Base-by-base conservation (phyloP, 2,113 vertebrate genomes). In the Ammodytes dubius region DNA sequence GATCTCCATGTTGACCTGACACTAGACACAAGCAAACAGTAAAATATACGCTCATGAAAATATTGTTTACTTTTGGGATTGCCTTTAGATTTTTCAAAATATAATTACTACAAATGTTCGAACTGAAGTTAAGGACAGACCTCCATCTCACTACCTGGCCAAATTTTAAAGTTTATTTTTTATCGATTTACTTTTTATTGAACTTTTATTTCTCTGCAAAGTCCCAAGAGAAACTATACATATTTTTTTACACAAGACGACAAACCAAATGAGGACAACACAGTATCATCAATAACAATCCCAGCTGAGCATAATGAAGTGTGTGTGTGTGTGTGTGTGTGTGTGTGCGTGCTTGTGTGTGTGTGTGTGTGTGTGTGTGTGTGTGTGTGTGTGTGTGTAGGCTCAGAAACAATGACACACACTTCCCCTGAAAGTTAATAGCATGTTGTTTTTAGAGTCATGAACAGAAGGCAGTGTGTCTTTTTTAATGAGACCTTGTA, bases 401-500 rank as follows among this genome's bases (percentile, higher is more conserved):
- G 54, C 67, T 82, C 53, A 50, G 73, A 75, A 45, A 54, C 80
- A 54, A 12, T 2, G 76, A 69, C 59, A 45, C 70, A 58, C 37
- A 60, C 75, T 27, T 70, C 46, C 43, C 14, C 35, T 69, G 42
- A 58, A 64, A 70, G 60, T 53, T 11, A 54, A 57, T 82, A 82
- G 39, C 43, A 58, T 46, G 3, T 3, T 1, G 7, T 50, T 73
- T 40, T 35, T 37, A 45, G 68, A 57, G 84, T 77, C 57, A 70
- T 2, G 70, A 78, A 67, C 74, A 79, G 73, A 72, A 46, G 56
- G 19, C 9, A 35, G 73, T 8, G 65, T 78, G 76, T 88, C 82
- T 66, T 46, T 35, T 79, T 85, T 87, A 83, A 88, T 85, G 78
- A 67, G 80, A 17, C 27, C 74, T 58, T 58, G 70, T 65, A 54